Percentiles rank a stretch among this genome's conserved stretches.
phyloP scores from a whole-genome alignment of 2,888 invertebrate species.

The Masnerella sp. region DNA sequence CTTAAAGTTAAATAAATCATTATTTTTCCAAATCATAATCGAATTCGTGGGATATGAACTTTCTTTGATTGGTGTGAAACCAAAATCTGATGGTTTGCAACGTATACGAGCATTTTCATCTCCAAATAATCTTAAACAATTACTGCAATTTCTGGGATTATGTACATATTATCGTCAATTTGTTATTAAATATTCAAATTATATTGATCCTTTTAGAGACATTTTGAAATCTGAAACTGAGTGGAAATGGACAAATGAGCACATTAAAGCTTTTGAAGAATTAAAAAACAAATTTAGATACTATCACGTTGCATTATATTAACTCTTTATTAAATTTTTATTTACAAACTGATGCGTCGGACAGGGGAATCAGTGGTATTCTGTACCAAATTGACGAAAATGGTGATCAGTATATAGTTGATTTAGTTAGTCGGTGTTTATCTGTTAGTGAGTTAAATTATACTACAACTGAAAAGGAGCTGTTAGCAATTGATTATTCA shows the following conservation, averaged over 20 bases:
- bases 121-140: background rate
- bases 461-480: background rate
- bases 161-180: background rate
- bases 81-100: background rate
- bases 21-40: background rate
- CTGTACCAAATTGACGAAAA: background rate
- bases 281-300: background rate
- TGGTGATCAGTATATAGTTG: background rate
- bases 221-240: background rate
- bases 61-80: background rate
- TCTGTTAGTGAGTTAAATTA: background rate
- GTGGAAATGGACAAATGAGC: background rate
- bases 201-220: background rate
- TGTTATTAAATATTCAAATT: background rate
- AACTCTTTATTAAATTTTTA: background rate
- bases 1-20: background rate
- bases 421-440: background rate
- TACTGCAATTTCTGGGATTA: background rate
- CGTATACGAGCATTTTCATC: background rate
- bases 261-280: background rate
- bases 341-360: background rate
- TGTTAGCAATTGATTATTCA: constrained; percentile 7
- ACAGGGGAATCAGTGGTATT: background rate
- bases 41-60: background rate
- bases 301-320: background rate